Evolutionary conservation across 2,113 vertebrate genomes (phyloP).

Genomic region (Lota lota): DNA sequence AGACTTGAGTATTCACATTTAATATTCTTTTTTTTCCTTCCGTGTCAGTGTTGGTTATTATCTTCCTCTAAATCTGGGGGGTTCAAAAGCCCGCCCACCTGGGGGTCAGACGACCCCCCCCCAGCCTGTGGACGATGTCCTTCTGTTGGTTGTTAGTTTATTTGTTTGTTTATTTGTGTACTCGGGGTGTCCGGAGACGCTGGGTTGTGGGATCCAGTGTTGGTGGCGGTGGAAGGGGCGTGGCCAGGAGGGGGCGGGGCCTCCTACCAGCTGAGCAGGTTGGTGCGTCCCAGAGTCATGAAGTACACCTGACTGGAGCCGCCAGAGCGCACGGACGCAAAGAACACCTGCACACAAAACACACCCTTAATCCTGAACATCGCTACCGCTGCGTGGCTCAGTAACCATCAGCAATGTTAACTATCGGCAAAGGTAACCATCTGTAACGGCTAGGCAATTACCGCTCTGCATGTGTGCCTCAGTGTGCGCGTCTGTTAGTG

Average conservation of each 20-base stretch:
- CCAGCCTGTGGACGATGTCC: no score
- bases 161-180: conserved; percentile 46
- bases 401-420: no score
- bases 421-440: no score
- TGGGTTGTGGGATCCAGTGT: conserved; percentile 69
- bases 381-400: no score
- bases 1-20: no score
- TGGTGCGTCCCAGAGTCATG: conserved; percentile 97
- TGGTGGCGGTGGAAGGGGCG: conserved; percentile 42
- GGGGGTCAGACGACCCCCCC: no score
- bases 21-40: no score
- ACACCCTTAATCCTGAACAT: no score
- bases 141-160: conserved; percentile 8
- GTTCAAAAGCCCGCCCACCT: no score
- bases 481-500: neutral
- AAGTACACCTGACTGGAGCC: conserved; percentile 99
- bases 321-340: conserved; percentile 94
- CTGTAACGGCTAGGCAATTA: no score
- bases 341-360: conserved; percentile 84
- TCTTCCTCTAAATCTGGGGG: no score
- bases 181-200: neutral
- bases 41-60: no score
- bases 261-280: conserved; percentile 97
- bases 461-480: neutral
- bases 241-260: conserved; percentile 27